phyloP scores from a whole-genome alignment of 2,113 vertebrate species.

The Rostratula benghalensis region DNA sequence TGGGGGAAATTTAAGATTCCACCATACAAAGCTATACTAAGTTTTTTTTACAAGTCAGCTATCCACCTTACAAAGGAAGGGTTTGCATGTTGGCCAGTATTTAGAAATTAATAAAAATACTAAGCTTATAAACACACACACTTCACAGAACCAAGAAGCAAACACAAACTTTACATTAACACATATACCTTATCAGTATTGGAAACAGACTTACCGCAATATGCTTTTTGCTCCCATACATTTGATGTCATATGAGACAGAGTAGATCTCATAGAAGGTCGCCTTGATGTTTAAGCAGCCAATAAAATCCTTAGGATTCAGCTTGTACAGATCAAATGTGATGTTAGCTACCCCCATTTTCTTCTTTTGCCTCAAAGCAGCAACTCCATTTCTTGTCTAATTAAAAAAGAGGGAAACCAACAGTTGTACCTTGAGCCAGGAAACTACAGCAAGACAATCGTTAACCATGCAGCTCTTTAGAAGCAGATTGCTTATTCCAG shows the following conservation, averaged over 20 bases:
- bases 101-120: not conserved
- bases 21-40: not conserved
- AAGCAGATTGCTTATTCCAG: not conserved
- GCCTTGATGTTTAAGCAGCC: slow-evolving; percentile 83
- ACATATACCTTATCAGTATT: rapidly evolving
- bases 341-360: slow-evolving; percentile 83
- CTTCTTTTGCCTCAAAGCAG: slow-evolving; percentile 48
- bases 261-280: slow-evolving; percentile 84
- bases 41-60: not conserved
- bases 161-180: not conserved
- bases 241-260: slow-evolving; percentile 81
- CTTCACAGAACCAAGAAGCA: not conserved
- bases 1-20: not conserved
- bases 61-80: not conserved
- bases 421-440: not conserved
- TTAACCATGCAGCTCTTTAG: not conserved
- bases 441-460: not conserved
- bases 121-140: not conserved
- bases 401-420: not conserved
- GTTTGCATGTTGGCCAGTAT: not conserved
- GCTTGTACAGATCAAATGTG: slow-evolving; percentile 84
- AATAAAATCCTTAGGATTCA: slow-evolving; percentile 84
- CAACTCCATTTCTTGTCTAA: slow-evolving; percentile 48
- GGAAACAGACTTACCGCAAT: slow-evolving; percentile 71
- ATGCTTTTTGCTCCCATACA: slow-evolving; percentile 78